Conservation (phyloP, 2,888 invertebrate genomes). For the Chesias legatella region DNA sequence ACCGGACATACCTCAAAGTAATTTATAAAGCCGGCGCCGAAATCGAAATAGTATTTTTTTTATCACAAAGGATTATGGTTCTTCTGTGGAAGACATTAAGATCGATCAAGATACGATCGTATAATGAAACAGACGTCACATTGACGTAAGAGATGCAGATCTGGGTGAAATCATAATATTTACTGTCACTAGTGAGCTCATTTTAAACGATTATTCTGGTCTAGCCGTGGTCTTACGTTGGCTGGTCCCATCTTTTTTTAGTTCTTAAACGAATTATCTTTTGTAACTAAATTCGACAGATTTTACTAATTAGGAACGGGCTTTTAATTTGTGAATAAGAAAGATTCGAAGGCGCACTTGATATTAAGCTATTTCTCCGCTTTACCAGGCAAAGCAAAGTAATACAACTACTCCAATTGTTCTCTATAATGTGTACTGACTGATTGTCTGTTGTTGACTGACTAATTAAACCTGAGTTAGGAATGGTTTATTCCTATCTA, state of each 20-base stretch:
- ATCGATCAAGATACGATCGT: slow-evolving; percentile 43
- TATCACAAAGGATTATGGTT: slow-evolving; percentile 47
- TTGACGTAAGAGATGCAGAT: slow-evolving; percentile 76
- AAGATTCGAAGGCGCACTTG: too few relatives aligned
- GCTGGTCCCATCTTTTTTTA: slow-evolving; percentile 12
- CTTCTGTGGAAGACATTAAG: slow-evolving; percentile 48
- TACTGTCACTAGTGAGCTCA: slow-evolving; percentile 65
- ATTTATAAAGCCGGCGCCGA: slow-evolving; percentile 67
- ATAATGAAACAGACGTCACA: slow-evolving; percentile 77
- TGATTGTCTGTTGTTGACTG: too few relatives aligned
- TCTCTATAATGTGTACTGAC: too few relatives aligned
- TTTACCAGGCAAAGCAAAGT: too few relatives aligned
- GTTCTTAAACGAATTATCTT: neutral
- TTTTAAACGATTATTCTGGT: slow-evolving; percentile 65
- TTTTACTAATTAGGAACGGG: too few relatives aligned
- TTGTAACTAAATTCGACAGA: too few relatives aligned
- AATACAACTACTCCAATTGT: too few relatives aligned
- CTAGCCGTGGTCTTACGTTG: slow-evolving; percentile 36
- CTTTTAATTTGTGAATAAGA: too few relatives aligned
- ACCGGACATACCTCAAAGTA: slow-evolving; percentile 74
- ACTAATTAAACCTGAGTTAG: too few relatives aligned
- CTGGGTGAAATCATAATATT: slow-evolving; percentile 74
- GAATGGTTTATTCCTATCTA: too few relatives aligned
- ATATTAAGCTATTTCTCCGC: too few relatives aligned
- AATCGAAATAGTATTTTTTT: slow-evolving; percentile 66